phyloP scores from a whole-genome alignment of 1,140 invertebrate species.

The Araneus ventricosus region DNA sequence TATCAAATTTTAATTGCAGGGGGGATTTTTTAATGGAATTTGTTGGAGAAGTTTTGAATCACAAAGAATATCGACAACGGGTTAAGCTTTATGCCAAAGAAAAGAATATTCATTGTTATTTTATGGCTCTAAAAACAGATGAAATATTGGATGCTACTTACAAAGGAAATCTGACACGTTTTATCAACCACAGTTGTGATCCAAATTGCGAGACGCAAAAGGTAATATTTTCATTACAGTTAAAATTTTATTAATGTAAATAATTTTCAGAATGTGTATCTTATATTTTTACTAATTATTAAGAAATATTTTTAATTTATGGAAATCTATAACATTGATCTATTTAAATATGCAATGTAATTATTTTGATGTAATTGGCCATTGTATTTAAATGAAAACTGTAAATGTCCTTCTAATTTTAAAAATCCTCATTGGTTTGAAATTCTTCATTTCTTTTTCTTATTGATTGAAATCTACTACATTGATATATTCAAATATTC shows the following conservation, averaged over 20 bases:
- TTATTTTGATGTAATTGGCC: too few relatives aligned
- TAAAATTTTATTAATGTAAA: background rate
- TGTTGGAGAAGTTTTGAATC: conserved; percentile 97
- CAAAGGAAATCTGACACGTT: conserved; percentile 94
- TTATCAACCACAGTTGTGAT: conserved; percentile 99
- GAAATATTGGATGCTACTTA: conserved; percentile 97
- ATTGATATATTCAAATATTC: too few relatives aligned
- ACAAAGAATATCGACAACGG: conserved; percentile 92
- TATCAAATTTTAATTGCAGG: conserved; percentile 81
- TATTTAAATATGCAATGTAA: too few relatives aligned
- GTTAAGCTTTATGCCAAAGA: conserved; percentile 94
- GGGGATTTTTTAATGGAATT: conserved; percentile 99
- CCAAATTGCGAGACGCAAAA: conserved; percentile 99
- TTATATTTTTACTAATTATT: background rate
- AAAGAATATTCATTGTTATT: conserved; percentile 96
- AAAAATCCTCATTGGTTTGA: too few relatives aligned
- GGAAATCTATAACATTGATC: too few relatives aligned
- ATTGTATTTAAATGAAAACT: too few relatives aligned
- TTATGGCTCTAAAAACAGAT: conserved; percentile 98
- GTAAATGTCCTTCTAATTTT: too few relatives aligned
- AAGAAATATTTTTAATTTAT: background rate
- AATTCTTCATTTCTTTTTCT: too few relatives aligned
- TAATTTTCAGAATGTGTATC: too few relatives aligned
- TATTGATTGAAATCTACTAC: too few relatives aligned
- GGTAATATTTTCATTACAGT: conserved; percentile 79